Evolutionary conservation across 2,113 vertebrate species (phyloP), one percentile per base, ranked within the genome.

Genomic region (Stercorarius parasiticus): DNA sequence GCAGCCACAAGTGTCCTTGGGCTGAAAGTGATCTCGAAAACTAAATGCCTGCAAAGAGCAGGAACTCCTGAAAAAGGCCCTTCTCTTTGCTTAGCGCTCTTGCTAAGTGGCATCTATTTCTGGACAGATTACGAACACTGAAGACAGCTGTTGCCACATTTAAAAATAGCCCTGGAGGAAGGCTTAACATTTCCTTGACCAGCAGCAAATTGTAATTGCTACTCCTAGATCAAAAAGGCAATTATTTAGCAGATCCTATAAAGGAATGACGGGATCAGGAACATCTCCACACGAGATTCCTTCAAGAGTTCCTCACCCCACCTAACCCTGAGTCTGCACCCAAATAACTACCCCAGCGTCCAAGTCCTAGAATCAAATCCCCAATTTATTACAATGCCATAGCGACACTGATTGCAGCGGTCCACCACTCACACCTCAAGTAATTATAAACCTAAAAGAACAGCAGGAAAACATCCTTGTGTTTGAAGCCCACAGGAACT

Each of bases 101-200:
- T 73, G 59, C 83, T 95, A 95, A 94, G 96, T 71, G 66, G 76
- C 70, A 72, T 83, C 95, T 96, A 94, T 97, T 97, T 95, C 95
- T 96, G 94, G 93, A 67, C 40, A 92, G 65, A 90, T 94, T 50
- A 72, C 86, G 72, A 86, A 77, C 91, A 90, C 73, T 85, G 76
- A 86, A 84, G 90, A 85, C 98, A 98, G 97, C 95, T 98, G 98
- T 96, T 97, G 93, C 22, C 95, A 96, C 93, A n/a, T 98, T 96
- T 95, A 97, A 98, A 98, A 98, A 98, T 98, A 98, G 93, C 49
- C 93, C 73, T 45, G 36, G 55, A 20, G 79, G 69, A 97, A 96
- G 95, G 85, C 92, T 97, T 95, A 95, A 96, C 96, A 88, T 96
- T 97, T 97, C 85, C 58, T 49, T 94, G 71, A 64, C 91, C 93